Base-by-base conservation (phyloP, 2,888 invertebrate genomes). In the Empis stercorea region DNA sequence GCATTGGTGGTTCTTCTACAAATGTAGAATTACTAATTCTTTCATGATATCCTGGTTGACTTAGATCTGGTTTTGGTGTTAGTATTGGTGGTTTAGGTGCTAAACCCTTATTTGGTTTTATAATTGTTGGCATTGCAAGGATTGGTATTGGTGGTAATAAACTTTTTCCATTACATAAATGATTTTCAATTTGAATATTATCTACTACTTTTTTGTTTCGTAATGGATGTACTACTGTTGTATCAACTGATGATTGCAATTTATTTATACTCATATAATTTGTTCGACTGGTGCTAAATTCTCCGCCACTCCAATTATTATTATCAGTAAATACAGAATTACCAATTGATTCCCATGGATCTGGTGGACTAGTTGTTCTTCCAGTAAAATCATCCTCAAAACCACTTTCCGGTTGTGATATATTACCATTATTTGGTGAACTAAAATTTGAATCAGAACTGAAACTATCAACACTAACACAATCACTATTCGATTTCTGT, bases 301-400 rank as follows among this genome's bases (percentile, higher is more conserved):
- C 47, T 65, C 68, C 50, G 62, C 65, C 13, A 66, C 66, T 56
- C 66, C 65, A 20, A 65, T 16, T 45, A 30, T 47, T 40, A 10
- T 51, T 49, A 32, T 38, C 43, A 10, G 44, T 40, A 10, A 54
- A 55, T 15, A 48, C 9, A 13, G 40, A 7, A 17, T 40, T 56
- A 39, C 63, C 61, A 11, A 66, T 55, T 66, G 57, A 61, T 46
- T 67, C 66, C 68, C 69, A 68, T 1, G 68, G 68, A 58, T 68
- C 68, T 2, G 61, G 47, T 0, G 67, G 68, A 53, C 64, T 66
- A 34, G 40, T 40, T 27, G 40, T 14, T 9, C 14, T 40, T 27
- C 14, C n/a, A 13, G 66, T 63, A 63, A 84, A 85, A 62, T 87
- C 87, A 70, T 87, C 87, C 65, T 88, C 87, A 61, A 87, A 87